Evolutionary conservation across 2,113 vertebrate species (phyloP).

Genomic region (Axis porcinus): DNA sequence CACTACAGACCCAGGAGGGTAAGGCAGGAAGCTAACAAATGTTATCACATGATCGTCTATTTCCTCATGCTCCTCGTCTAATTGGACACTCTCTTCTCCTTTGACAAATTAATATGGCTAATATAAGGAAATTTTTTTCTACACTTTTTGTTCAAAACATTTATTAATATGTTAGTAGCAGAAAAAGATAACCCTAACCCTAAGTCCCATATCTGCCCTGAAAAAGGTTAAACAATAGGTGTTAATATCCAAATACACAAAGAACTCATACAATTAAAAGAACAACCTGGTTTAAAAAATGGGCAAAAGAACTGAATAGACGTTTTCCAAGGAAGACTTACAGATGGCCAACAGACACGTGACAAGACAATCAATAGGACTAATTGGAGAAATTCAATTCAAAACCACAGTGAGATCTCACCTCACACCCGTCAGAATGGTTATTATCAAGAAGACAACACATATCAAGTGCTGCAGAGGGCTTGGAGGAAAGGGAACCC

Average conservation of each 20-base stretch:
- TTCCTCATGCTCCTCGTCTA: neutral
- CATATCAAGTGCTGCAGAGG: neutral
- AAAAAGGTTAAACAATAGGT: neutral
- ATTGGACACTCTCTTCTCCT: neutral
- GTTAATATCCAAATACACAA: neutral
- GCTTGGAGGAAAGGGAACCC: neutral
- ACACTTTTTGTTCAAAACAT: neutral
- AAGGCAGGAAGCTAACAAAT: neutral
- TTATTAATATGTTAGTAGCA: neutral
- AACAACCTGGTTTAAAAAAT: neutral
- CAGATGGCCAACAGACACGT: neutral
- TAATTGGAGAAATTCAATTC: neutral
- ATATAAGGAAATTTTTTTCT: neutral
- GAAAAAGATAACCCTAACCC: neutral
- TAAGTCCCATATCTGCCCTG: neutral
- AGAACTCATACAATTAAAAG: neutral
- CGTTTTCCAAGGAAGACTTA: neutral
- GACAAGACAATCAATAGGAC: neutral
- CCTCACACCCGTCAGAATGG: neutral
- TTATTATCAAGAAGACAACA: neutral
- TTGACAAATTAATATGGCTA: neutral
- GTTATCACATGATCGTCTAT: neutral
- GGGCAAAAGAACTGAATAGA: neutral
- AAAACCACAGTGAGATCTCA: neutral
- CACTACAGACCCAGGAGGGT: neutral